A percentile compares a stretch with the other conserved stretches of the same genome.
Conservation (phyloP, 2,113 vertebrate genomes). For the Brachyhypopomus occidentalis region DNA sequence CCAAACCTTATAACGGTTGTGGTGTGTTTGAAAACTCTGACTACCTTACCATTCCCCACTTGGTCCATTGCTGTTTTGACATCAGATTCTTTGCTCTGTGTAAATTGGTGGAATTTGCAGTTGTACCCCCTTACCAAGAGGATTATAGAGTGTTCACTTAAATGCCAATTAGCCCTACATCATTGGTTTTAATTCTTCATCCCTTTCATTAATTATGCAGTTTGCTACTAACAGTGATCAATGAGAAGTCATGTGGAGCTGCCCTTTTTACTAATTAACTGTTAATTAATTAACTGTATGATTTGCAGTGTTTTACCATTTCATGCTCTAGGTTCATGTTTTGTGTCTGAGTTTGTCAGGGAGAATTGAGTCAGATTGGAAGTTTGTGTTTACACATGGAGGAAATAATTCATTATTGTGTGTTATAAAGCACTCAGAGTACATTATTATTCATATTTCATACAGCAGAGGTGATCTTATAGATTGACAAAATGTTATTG, state of each 20-base stretch:
- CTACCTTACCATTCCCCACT: neutral
- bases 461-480: no score
- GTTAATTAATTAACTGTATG: neutral
- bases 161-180: constrained; percentile 31
- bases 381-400: no score
- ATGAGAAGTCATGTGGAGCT: constrained; percentile 10
- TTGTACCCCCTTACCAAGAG: neutral
- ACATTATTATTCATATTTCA: no score
- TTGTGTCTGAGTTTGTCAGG: no score
- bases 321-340: no score
- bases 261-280: no score
- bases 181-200: constrained; percentile 18
- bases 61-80: neutral
- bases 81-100: neutral
- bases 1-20: neutral
- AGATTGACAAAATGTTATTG: no score
- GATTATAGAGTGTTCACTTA: constrained; percentile 10
- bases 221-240: constrained; percentile 1
- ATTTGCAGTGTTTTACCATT: neutral
- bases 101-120: neutral
- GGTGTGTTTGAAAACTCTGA: neutral
- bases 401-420: no score
- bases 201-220: constrained; percentile 29
- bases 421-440: no score
- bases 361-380: no score